These are phyloP conservation scores for Brachionus rubens DNA, from an alignment of 1,140 invertebrate genomes.

Conservation along the genomic window DNA sequence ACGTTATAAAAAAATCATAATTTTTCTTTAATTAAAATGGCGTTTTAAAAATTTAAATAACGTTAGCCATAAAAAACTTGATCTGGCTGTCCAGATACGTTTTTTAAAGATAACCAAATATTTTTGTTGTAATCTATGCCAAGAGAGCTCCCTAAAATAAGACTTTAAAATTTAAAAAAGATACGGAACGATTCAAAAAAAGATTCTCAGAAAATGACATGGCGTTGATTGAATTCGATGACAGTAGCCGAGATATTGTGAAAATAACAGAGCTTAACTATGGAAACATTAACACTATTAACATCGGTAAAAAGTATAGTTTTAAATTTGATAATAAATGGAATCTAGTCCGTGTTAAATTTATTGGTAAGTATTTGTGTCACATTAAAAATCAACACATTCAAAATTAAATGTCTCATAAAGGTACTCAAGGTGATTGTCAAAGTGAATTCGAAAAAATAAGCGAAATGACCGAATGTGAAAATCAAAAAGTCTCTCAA, in stretches of 20 bases:
- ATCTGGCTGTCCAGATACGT: too few species aligned
- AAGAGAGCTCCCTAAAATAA: too few species aligned
- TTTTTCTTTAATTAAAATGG: too few species aligned
- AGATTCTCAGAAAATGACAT: background rate
- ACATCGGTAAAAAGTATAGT: constrained; percentile 8
- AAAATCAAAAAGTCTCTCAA: background rate
- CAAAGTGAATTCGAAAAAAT: constrained; percentile 21
- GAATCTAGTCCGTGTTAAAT: constrained; percentile 4
- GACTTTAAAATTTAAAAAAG: background rate
- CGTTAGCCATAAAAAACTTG: too few species aligned
- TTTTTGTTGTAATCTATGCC: too few species aligned
- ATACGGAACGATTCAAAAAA: background rate
- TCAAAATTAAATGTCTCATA: background rate
- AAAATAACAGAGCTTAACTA: background rate
- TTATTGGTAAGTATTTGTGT: constrained; percentile 23
- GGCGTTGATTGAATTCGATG: constrained; percentile 30
- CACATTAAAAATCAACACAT: background rate
- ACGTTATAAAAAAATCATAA: too few species aligned
- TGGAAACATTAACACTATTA: background rate
- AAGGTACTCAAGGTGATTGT: background rate
- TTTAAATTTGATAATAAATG: constrained; percentile 34
- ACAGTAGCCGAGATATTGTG: constrained; percentile 14
- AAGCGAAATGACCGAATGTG: background rate
- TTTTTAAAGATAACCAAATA: too few species aligned
- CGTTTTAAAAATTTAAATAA: too few species aligned